These are phyloP conservation scores for Pelusios castaneus DNA, from an alignment of 2,113 vertebrate species.

Conservation along the genomic window DNA sequence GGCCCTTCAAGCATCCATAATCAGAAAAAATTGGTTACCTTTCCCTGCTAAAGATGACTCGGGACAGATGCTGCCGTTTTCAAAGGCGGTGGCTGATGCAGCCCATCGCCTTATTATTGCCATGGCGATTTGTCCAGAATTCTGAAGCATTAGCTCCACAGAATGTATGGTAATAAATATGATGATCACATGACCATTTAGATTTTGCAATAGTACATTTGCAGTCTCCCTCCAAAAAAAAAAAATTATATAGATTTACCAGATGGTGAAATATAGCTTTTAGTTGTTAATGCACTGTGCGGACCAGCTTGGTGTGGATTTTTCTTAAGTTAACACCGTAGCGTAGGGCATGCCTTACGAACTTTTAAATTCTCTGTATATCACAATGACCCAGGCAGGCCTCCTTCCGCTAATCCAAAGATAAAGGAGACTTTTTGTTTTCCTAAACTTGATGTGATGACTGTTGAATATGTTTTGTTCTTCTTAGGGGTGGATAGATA, in stretches of 20 bases:
- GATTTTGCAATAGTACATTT: not conserved
- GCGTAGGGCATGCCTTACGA: not conserved
- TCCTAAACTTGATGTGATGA: constrained; percentile 16
- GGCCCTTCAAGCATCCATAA: not conserved
- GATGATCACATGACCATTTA: not conserved
- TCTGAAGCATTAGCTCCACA: not conserved
- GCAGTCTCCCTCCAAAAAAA: not conserved
- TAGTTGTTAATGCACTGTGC: not conserved
- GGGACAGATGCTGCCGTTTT: not conserved
- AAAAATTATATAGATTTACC: constrained; percentile 2
- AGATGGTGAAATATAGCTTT: not conserved
- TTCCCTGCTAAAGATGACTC: not conserved
- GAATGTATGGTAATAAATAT: fast-evolving
- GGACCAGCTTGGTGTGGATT: not conserved
- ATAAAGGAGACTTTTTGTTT: not conserved
- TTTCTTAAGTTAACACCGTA: constrained; percentile 39
- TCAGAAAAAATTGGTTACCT: fast-evolving
- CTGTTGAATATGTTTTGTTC: constrained; percentile 41
- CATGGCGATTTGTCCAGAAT: not conserved
- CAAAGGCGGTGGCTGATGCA: fast-evolving
- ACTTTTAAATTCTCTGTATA: not conserved
- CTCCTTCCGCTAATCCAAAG: not conserved
- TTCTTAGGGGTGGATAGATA: not conserved
- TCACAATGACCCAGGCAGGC: constrained; percentile 21
- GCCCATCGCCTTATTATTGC: not conserved